Base-by-base conservation (phyloP, 2,888 invertebrate species). In the Hydriomena furcata region DNA sequence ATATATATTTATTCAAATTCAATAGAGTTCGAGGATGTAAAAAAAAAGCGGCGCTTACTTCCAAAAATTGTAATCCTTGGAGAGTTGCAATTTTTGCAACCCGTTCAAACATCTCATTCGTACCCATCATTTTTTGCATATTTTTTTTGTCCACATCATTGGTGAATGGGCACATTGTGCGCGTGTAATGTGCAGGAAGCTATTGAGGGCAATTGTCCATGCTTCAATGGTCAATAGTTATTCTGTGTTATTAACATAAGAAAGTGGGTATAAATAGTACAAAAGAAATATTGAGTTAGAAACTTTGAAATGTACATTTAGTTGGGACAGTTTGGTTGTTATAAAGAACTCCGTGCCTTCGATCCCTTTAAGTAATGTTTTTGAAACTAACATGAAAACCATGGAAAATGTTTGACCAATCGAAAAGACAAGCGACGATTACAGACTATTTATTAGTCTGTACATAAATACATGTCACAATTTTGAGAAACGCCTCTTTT, bases 151-250 rank as follows among this genome's bases (percentile, higher is more conserved):
- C 66, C 71, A 63, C 63, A 60, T 65, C 61, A 65, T 63, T 66
- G 55, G 61, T 84, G 82, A 85, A 87, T 87, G 82, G 61, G 41
- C 24, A 31, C 74, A 84, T 84, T 86, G 80, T 87, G 74, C 65
- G 55, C 63, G 73, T 71, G 73, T 71, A 79, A 74, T 78, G 74
- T 71, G 58, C 77, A 84, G 86, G 84, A 87, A 87, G 80, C 75
- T 76, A 84, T 84, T 71, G 74, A 73, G 75, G 61, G 37, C 79
- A 74, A 84, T 84, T 84, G 83, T 83, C 63, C 64, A 75, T 70
- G 83, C 68, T 66, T 71, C 64, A 73, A 60, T 74, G 75, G 73
- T 48, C 71, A 73, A 55, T 48, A 49, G 61, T 48, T 52, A 57
- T 59, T 73, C 64, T 73, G 64, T 73, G 76, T 73, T 65, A 68